Evolutionary conservation across 1,140 invertebrate genomes (phyloP), one percentile per base, ranked within the genome.

Genomic region (Sycobia sp.): DNA sequence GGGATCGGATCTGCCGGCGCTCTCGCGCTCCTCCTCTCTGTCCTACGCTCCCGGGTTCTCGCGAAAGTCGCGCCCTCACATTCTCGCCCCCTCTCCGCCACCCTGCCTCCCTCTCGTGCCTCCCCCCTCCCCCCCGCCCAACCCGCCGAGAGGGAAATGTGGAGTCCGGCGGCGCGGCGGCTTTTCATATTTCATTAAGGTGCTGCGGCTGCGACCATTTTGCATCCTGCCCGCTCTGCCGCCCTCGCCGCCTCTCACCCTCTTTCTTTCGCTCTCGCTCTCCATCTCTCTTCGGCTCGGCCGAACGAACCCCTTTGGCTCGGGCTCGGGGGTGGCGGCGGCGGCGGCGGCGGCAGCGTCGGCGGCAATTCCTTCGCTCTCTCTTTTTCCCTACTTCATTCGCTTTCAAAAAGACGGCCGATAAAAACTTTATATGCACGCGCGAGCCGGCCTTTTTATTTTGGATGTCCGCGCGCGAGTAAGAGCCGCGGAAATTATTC

Each of bases 111-210:
- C 69, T 69, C 69, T 60, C 57, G 65, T 56, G 47, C 64, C 4
- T 23, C 18, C 8, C 18, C n/a, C 0, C 22, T 50, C 46, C 27
- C 44, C 34, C 41, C 29, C 36, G 8, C 61, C n/a, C n/a, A n/a
- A 14, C 20, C 8, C n/a, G 29, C 22, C 27, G 27, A 38, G 41
- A 18, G 47, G 25, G 11, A n/a, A n/a, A 41, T 38, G 56, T 34
- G n/a, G 47, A 60, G 47, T 51, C 58, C 47, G 34, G 41, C 16
- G 34, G 46, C 23, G 25, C 54, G 54, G 57, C 65, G 65, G 72
- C 73, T 74, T 74, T 72, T 75, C 73, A 72, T 76, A 75, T 76
- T 74, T 75, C 72, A 76, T 76, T 74, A 76, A 76, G 73, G 71
- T 68, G 71, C 64, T 67, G 66, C 43, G 51, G 62, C 65, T 70